Conservation (phyloP, 1,140 invertebrate species). For the Neotoxoptera formosana region DNA sequence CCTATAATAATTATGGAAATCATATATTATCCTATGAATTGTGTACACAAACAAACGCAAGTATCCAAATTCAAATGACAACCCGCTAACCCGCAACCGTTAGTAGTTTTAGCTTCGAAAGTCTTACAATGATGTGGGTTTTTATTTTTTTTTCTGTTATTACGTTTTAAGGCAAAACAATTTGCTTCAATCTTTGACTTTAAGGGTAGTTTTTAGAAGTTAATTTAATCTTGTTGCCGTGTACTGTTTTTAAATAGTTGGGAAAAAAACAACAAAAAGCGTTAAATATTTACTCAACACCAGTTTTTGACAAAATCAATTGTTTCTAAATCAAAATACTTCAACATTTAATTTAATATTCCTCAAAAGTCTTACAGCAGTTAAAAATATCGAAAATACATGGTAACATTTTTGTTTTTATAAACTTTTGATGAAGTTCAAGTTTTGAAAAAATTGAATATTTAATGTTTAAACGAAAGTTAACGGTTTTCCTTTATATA, state of each 20-base stretch:
- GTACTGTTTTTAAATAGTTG: not conserved
- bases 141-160: not conserved
- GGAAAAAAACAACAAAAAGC: not conserved
- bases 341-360: too few relatives aligned
- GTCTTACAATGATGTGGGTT: not conserved
- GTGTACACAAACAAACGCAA: not conserved
- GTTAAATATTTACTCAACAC: not conserved
- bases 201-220: not conserved
- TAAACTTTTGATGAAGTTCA: not conserved
- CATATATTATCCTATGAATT: too few relatives aligned
- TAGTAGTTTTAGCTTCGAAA: not conserved
- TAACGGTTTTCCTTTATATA: not conserved
- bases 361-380: too few relatives aligned
- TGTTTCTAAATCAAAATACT: not conserved
- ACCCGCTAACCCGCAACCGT: not conserved
- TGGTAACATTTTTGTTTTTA: not conserved
- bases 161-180: too few relatives aligned
- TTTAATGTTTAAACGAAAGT: not conserved
- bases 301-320: not conserved
- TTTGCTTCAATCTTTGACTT: not conserved
- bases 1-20: too few relatives aligned
- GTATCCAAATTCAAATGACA: not conserved
- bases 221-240: not conserved
- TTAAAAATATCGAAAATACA: too few relatives aligned
- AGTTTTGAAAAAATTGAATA: not conserved